Base-by-base conservation (phyloP, 2,113 vertebrate species). In the Narcine bancroftii region DNA sequence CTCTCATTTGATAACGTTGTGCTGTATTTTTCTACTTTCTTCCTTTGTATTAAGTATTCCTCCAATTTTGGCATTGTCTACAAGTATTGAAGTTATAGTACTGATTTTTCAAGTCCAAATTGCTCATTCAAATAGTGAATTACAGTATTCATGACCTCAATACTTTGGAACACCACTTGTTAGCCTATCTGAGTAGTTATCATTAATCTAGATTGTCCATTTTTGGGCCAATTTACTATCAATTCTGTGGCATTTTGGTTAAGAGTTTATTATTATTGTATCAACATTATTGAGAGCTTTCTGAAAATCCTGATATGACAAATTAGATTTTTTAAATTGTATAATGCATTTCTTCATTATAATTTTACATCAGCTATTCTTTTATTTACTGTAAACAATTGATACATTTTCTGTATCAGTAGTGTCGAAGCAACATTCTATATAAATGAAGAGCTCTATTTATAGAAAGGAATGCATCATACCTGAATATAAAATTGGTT, bases 401-500 rank as follows among this genome's bases (percentile, higher is more conserved):
- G 39, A 42, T n/a, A 36, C 36, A 3, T 56, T n/a, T 85, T 56
- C 53, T n/a, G 33, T 60, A 85, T 2, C 7, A 60, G 33, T 53
- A 39, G 29, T 36, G 50, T 87, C 53, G 13, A 60, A 60, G 53
- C 26, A 71, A 69, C 47, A 69, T 47, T 69, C 66, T 42, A 36
- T 69, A 47, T 47, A 26, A 24, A 71, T 91, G 21, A 91, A 66
- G 47, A 47, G 36, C 7, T 45, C 42, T 3, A 66, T 91, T 91
- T 91, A 29, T 47, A 42, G 65, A 33, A 69, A 91, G 39, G 39
- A 91, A 26, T 69, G 24, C 26, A 47, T 45, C 89, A 19, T 91
- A 91, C 89, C 89, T 91, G 89, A 45, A 91, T 69, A 91, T 66
- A 91, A 91, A 45, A 1, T 91, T 47, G 45, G 63, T 47, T 42